Conservation (phyloP, 2,888 invertebrate species). For the Eilema depressum region DNA sequence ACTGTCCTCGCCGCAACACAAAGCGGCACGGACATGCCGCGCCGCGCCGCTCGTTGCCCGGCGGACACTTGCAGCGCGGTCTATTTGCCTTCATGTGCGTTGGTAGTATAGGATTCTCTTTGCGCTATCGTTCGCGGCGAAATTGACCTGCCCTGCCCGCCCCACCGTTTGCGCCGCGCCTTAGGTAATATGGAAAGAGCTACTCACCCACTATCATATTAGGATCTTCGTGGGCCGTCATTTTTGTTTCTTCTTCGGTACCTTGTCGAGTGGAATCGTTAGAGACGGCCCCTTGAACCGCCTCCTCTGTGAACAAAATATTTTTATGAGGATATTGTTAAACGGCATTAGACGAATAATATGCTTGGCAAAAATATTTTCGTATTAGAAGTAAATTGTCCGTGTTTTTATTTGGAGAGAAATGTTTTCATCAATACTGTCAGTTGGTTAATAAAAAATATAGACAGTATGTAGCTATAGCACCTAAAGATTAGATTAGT, state of each 20-base stretch:
- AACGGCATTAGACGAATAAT: neutral
- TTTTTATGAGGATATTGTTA: neutral
- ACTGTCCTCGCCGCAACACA: too few species aligned
- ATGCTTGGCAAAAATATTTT: neutral
- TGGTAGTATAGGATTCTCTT: too few species aligned
- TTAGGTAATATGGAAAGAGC: too few species aligned
- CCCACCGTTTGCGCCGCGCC: too few species aligned
- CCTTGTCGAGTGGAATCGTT: slow-evolving; percentile 64
- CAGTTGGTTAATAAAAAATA: too few species aligned
- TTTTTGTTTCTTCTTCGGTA: slow-evolving; percentile 64
- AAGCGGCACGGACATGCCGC: too few species aligned
- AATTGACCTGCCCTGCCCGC: too few species aligned
- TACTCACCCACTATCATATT: slow-evolving; percentile 83
- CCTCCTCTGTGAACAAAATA: slow-evolving; percentile 68
- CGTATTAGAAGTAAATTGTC: neutral
- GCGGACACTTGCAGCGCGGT: too few species aligned
- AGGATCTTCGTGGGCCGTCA: slow-evolving; percentile 77
- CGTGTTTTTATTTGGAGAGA: neutral
- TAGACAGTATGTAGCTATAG: too few species aligned
- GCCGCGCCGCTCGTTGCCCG: too few species aligned
- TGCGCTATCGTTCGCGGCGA: too few species aligned
- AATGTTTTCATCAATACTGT: neutral
- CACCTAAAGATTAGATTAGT: neutral
- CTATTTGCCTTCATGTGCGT: too few species aligned
- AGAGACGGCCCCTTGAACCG: slow-evolving; percentile 63